phyloP scores from a whole-genome alignment of 2,113 vertebrate genomes.

The Bos indicus region DNA sequence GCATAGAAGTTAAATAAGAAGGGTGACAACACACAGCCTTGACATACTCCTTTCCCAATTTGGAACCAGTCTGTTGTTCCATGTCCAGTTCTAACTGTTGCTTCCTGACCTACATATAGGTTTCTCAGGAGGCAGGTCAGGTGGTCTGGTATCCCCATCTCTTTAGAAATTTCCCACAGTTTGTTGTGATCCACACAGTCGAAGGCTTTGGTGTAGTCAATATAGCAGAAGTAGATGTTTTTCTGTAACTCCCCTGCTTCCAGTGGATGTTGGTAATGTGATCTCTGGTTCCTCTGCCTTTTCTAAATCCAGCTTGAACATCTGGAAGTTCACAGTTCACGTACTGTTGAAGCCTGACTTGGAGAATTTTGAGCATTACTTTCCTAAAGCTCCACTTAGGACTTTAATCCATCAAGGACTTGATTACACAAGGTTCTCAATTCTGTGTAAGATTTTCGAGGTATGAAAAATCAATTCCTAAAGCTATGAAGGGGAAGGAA shows the following conservation, averaged over 20 bases:
- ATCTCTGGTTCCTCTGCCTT: background rate
- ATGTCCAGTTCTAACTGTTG: background rate
- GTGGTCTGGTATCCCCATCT: background rate
- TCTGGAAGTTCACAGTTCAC: background rate
- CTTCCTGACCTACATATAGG: background rate
- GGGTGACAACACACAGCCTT: background rate
- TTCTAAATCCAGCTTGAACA: background rate
- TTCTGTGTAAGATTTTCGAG: slow-evolving; percentile 16
- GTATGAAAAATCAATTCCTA: slow-evolving; percentile 3
- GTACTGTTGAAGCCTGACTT: background rate
- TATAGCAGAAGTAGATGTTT: background rate
- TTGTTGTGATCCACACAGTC: background rate
- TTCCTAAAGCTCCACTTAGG: background rate
- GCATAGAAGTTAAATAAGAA: background rate
- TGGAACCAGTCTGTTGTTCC: background rate
- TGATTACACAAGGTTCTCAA: background rate
- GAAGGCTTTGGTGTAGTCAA: background rate
- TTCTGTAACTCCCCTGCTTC: background rate
- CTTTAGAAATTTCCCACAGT: background rate
- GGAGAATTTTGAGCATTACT: background rate
- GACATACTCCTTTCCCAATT: fast-evolving
- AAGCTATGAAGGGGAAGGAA: background rate
- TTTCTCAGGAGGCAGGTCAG: background rate
- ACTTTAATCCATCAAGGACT: slow-evolving; percentile 13
- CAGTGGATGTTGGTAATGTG: background rate